These are phyloP conservation scores for Podiceps cristatus DNA, from an alignment of 2,113 vertebrate genomes.

Conservation along the genomic window DNA sequence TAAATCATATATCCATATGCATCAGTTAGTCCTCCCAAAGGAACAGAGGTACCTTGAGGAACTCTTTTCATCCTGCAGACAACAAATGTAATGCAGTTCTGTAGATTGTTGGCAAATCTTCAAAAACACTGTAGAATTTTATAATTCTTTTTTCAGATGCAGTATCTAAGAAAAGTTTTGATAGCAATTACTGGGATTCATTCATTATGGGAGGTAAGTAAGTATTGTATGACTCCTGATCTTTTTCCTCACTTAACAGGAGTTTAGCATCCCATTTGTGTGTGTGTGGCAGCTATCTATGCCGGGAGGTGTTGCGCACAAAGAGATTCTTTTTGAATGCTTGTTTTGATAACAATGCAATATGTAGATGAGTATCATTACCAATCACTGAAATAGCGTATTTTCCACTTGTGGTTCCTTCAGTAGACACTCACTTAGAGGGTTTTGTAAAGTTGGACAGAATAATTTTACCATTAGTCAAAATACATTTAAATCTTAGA, in stretches of 20 bases:
- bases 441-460: background rate
- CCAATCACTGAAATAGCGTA: background rate
- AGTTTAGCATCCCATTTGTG: background rate
- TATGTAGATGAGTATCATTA: background rate
- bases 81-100: background rate
- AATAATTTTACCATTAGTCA: background rate
- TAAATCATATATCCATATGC: background rate
- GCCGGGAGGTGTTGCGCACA: background rate
- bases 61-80: background rate
- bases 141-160: slow-evolving; percentile 76
- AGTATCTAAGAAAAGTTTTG: slow-evolving; percentile 88
- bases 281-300: background rate
- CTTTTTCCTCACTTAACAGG: background rate
- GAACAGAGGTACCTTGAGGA: background rate
- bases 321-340: background rate
- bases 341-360: background rate
- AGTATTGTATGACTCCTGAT: background rate
- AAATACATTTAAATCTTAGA: background rate
- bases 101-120: background rate
- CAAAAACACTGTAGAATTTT: background rate
- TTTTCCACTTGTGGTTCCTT: background rate
- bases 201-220: slow-evolving; percentile 90
- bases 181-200: slow-evolving; percentile 81
- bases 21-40: background rate
- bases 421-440: background rate